Evolutionary conservation across 2,888 invertebrate genomes (phyloP).

Genomic region (Eilema caniola): DNA sequence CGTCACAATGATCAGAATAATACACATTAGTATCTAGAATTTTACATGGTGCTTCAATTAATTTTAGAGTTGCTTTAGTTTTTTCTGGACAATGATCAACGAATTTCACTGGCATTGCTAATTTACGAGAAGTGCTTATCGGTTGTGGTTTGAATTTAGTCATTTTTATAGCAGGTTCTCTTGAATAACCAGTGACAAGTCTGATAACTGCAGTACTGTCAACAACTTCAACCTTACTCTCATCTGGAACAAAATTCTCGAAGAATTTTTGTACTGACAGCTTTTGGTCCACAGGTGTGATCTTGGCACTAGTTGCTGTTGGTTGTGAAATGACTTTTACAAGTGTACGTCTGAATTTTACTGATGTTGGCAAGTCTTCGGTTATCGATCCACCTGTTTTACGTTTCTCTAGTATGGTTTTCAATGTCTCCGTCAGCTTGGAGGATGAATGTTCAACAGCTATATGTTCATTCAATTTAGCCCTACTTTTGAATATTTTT

Average conservation of each 20-base stretch:
- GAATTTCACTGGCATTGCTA: constrained; percentile 69
- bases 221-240: constrained; percentile 35
- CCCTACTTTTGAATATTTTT: constrained; percentile 59
- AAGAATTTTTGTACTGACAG: constrained; percentile 74
- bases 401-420: constrained; percentile 67
- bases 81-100: constrained; percentile 49
- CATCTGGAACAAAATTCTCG: constrained; percentile 75
- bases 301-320: constrained; percentile 46
- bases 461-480: constrained; percentile 63
- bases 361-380: constrained; percentile 37
- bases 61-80: constrained; percentile 54
- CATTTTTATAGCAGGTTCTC: constrained; percentile 62
- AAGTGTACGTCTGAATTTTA: constrained; percentile 63
- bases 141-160: constrained; percentile 57
- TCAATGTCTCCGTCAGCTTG: constrained; percentile 73
- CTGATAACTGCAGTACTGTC: constrained; percentile 53
- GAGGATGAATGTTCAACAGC: constrained; percentile 65
- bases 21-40: constrained; percentile 26
- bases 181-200: constrained; percentile 30
- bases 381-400: constrained; percentile 46
- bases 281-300: constrained; percentile 54
- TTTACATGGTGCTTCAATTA: constrained; percentile 44
- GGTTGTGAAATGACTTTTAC: constrained; percentile 56
- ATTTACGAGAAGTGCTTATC: constrained; percentile 12
- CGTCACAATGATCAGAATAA: constrained; percentile 39